A percentile compares a stretch with the other conserved stretches of the same genome.
phyloP scores from a whole-genome alignment of 2,888 invertebrate genomes.

The Crematogaster levior region DNA sequence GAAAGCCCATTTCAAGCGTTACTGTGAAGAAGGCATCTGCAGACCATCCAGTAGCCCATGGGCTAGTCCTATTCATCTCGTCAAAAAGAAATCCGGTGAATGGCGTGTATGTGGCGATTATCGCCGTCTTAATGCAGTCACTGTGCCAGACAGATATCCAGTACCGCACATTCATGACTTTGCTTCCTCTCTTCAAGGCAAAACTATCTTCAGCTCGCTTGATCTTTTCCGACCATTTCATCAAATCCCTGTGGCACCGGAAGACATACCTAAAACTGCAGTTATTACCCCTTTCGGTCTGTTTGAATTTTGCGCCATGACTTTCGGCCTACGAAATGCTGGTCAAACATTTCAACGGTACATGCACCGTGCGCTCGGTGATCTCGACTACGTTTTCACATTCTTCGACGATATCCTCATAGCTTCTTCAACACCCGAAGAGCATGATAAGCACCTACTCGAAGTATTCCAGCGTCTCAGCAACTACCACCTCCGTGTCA shows the following conservation, averaged over 20 bases:
- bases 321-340: neutral
- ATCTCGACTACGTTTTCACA: too few relatives aligned
- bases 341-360: neutral
- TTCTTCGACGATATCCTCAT: too few relatives aligned
- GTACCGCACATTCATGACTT: neutral
- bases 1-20: neutral
- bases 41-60: neutral
- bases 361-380: neutral
- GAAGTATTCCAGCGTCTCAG: too few relatives aligned
- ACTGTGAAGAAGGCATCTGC: neutral
- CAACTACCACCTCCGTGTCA: too few relatives aligned
- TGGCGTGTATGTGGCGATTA: neutral
- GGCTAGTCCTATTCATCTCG: neutral
- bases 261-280: neutral
- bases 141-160: rapidly evolving
- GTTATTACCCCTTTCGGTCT: neutral
- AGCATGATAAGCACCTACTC: too few relatives aligned
- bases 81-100: neutral
- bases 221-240: neutral
- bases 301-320: neutral
- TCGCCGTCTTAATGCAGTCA: neutral
- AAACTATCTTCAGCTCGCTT: neutral
- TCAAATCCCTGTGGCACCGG: neutral
- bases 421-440: too few relatives aligned
- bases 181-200: neutral